These are phyloP conservation scores for Atethmia centrago DNA, from an alignment of 2,888 invertebrate species.

Conservation along the genomic window DNA sequence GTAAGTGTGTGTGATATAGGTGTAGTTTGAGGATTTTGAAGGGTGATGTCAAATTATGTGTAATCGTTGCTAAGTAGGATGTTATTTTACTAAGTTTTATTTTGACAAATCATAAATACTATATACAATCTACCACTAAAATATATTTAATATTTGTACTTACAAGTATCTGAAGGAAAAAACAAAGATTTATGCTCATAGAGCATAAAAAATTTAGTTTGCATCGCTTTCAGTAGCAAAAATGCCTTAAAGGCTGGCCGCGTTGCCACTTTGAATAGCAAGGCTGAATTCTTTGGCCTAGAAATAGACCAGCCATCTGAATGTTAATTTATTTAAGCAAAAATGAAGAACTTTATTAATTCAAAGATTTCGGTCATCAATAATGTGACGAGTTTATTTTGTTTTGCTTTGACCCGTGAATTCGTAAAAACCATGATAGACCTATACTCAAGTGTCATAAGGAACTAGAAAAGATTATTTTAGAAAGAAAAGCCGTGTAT, in stretches of 20 bases:
- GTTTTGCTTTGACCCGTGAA: neutral
- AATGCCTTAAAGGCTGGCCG: neutral
- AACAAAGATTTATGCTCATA: neutral
- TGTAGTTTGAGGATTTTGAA: constrained; percentile 30
- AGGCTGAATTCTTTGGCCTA: neutral
- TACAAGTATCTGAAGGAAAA: no score
- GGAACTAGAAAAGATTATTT: neutral
- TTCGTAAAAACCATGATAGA: neutral
- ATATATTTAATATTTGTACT: neutral
- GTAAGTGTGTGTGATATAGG: constrained; percentile 51
- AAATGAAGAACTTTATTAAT: neutral
- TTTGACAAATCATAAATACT: neutral
- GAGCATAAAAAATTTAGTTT: no score
- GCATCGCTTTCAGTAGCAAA: no score
- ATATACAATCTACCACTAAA: neutral
- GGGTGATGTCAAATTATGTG: constrained; percentile 24
- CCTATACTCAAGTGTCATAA: neutral
- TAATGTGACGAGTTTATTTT: neutral
- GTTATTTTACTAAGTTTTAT: neutral
- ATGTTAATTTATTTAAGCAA: neutral
- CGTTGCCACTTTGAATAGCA: neutral
- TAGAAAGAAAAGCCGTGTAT: neutral
- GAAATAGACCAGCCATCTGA: neutral
- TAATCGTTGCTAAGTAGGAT: neutral
- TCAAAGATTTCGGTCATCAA: neutral